Evolutionary conservation across 2,113 vertebrate species (phyloP), one percentile per base, ranked within the genome.

Genomic region (Sapajus apella): DNA sequence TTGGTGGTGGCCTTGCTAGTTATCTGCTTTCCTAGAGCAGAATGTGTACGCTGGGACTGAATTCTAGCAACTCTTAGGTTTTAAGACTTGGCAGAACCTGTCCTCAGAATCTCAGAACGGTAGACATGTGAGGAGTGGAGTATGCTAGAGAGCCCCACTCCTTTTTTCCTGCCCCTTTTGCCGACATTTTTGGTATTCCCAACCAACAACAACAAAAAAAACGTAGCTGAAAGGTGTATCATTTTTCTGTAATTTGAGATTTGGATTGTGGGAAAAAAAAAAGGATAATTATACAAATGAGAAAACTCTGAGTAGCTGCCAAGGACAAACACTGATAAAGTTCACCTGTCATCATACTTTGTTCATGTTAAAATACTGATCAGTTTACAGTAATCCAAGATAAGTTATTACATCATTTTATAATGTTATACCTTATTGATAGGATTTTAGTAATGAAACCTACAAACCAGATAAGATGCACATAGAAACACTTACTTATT

Each of bases 401-500:
- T n/a, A 89, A 50, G 23, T 83, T 43, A 89, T 30, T 79, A 16
- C 23, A 72, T 87, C n/a, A 79, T 92, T 91, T 94, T 84, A 40
- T 84, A 68, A 75, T 72, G 17, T 27, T 87, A 25, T 83, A 4
- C 64, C 91, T 96, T 93, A 32, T 72, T 93, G 23, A 64, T 66
- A 70, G 76, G 11, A 43, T 73, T 95, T 93, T 84, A 85, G 23
- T 96, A 90, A 90, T 95, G 52, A 95, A 91, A 95, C 80, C 27
- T 68, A 45, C 21, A 86, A 79, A 32, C 18, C 56, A 87, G 52
- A 50, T 86, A 83, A 87, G 55, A 82, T 70, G 9, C 37, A 82
- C 50, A 84, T 81, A 45, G 76, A 94, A 87, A 61, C 82, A 25
- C 32, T 96, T 87, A 80, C 89, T 93, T 94, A 92, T 64, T 64